phyloP scores from a whole-genome alignment of 2,888 invertebrate species.

The Coleophora deauratella region DNA sequence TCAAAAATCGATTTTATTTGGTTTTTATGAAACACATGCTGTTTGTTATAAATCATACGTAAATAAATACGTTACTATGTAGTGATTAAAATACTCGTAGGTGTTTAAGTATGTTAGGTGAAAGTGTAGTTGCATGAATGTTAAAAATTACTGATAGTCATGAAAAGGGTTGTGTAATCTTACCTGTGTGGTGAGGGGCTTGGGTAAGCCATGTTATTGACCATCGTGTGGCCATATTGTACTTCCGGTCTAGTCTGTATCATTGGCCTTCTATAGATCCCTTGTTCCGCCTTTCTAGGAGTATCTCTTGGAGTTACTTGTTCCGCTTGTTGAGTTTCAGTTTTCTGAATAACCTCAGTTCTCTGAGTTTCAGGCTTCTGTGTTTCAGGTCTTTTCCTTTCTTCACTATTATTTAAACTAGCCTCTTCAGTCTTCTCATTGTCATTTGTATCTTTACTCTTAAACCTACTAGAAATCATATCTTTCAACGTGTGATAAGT shows the following conservation, averaged over 20 bases:
- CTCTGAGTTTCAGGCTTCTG: slow-evolving; percentile 16
- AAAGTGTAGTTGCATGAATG: too few relatives aligned
- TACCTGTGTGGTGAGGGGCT: slow-evolving; percentile 67
- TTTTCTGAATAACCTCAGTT: slow-evolving; percentile 31
- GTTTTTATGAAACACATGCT: too few relatives aligned
- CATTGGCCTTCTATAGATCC: slow-evolving; percentile 76
- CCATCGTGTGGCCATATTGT: slow-evolving; percentile 54
- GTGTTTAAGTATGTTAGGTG: too few relatives aligned
- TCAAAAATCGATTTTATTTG: too few relatives aligned
- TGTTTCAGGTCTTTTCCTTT: slow-evolving; percentile 57
- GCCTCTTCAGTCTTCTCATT: slow-evolving; percentile 64
- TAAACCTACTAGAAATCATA: slow-evolving; percentile 87
- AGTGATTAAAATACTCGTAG: too few relatives aligned
- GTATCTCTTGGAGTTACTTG: slow-evolving; percentile 60
- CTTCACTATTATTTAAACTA: slow-evolving; percentile 78
- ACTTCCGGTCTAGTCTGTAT: slow-evolving; percentile 36
- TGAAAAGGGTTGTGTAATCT: slow-evolving; percentile 4
- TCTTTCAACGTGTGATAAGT: slow-evolving; percentile 89
- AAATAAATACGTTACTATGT: too few relatives aligned
- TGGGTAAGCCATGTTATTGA: slow-evolving; percentile 59
- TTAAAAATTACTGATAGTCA: too few relatives aligned
- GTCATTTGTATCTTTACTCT: slow-evolving; percentile 75
- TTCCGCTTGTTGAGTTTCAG: slow-evolving; percentile 26
- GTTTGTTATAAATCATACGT: too few relatives aligned
- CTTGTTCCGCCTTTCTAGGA: slow-evolving; percentile 72